Evolutionary conservation across 2,888 invertebrate genomes (phyloP), one percentile per base, ranked within the genome.

Genomic region (Melanophora roralis): DNA sequence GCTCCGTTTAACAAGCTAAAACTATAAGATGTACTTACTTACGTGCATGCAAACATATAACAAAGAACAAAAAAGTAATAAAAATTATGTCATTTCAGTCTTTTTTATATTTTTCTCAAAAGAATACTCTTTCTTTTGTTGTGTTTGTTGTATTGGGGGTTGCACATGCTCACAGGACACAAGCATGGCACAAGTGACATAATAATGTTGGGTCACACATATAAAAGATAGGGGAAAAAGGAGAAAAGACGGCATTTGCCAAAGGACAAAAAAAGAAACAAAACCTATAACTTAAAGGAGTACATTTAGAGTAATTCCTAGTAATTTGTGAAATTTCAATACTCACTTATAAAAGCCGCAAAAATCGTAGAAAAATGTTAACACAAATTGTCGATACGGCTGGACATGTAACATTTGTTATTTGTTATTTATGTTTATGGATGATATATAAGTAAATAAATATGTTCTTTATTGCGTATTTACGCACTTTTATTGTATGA

Each of bases 271-370:
- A 23, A 36, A 38, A 55, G 6, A 2, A n/a, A n/a, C 53, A 36
- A 36, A 57, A 67, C n/a, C 27, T 14, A 55, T n/a, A 59, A 72
- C 14, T 72, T n/a, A 34, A 38, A 60, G 51, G 59, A 51, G 47
- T 23, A 40, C 47, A 43, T 49, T 51, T 59, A 27, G 11, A 36
- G 55, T 43, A 81, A 79, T 83, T 82, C 83, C 57, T 55, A 59
- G 82, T 83, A 83, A 83, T 80, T 79, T 81, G 77, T 74, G 45
- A 72, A 76, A 73, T 78, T 60, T 64, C 67, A 43, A 79, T 73
- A 49, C 34, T 45, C 72, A 65, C 67, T 74, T 69, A 64, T 68
- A 45, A 55, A 49, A 60, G 69, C 73, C 68, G 73, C 77, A 73
- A 69, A 81, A 80, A 80, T 71, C 59, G 9, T 65, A 59, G 73